A percentile compares a stretch with the other conserved stretches of the same genome.
Evolutionary conservation across 2,113 vertebrate genomes (phyloP).

Genomic region (Poeciliopsis occidentalis): DNA sequence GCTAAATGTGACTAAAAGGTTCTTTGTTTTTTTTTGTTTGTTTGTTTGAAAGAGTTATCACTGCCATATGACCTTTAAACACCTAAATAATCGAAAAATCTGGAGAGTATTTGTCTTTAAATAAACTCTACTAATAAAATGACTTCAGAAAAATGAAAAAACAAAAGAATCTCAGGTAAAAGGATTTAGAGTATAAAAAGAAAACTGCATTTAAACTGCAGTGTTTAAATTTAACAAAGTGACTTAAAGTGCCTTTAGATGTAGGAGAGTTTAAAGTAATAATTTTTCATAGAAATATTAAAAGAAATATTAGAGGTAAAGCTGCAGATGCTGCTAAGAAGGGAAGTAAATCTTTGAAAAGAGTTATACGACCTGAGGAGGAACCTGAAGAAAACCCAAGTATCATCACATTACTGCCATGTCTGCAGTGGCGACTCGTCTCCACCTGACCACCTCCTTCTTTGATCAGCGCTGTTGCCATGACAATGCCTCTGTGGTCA

Average conservation of each 20-base stretch:
- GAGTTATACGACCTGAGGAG: background rate
- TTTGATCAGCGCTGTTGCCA: conserved; percentile 48
- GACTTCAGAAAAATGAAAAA: background rate
- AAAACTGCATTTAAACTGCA: background rate
- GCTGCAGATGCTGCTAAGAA: background rate
- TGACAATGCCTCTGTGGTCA: conserved; percentile 57
- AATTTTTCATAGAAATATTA: background rate
- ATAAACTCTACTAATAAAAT: background rate
- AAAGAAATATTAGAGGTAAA: background rate
- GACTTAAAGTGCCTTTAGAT: background rate
- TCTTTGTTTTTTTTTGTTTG: no score
- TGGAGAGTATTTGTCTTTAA: no score
- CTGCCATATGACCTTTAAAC: no score
- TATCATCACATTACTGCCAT: background rate
- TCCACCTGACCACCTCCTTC: conserved; percentile 9
- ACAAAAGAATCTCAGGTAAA: background rate
- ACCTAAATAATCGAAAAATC: no score
- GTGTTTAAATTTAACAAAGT: background rate
- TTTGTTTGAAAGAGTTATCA: no score
- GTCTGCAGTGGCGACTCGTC: background rate
- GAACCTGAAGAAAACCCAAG: conserved; percentile 8
- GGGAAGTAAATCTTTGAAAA: background rate
- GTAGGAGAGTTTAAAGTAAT: background rate
- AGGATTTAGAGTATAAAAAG: background rate
- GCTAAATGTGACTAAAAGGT: no score